Evolutionary conservation across 1,140 invertebrate species (phyloP).

Genomic region (Rhyzopertha dominica): DNA sequence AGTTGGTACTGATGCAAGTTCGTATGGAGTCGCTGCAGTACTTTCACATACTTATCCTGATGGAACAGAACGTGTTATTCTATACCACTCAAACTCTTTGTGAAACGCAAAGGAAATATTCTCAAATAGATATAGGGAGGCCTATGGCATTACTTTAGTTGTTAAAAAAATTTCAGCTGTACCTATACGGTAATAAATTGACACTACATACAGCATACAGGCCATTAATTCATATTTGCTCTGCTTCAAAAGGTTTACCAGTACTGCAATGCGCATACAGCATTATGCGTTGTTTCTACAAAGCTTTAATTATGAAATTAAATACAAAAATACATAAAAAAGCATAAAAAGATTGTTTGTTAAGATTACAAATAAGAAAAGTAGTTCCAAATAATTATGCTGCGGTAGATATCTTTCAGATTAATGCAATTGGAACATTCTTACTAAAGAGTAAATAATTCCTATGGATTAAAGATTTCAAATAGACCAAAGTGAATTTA

Average conservation of each 20-base stretch:
- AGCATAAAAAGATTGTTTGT: conserved; percentile 12
- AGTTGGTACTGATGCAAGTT: not conserved
- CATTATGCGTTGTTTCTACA: conserved; percentile 13
- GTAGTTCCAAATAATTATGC: not conserved
- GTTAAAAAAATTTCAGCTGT: conserved; percentile 4
- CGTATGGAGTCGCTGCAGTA: not conserved
- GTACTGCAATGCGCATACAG: conserved; percentile 6
- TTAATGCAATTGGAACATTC: conserved; percentile 1
- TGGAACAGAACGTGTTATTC: conserved; percentile 1
- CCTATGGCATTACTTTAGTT: conserved; percentile 4
- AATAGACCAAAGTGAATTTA: conserved; percentile 6
- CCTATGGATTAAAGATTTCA: conserved; percentile 1
- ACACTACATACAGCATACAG: conserved; percentile 13
- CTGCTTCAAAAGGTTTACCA: not conserved
- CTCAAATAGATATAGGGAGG: conserved; percentile 10
- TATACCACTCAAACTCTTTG: not conserved
- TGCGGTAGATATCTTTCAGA: not conserved
- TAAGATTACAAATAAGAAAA: conserved; percentile 5
- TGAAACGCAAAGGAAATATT: not conserved
- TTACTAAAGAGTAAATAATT: not conserved
- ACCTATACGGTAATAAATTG: conserved; percentile 7
- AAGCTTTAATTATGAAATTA: conserved; percentile 20
- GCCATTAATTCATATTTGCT: conserved; percentile 13
- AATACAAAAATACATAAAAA: conserved; percentile 13
- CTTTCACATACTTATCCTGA: no score